Conservation (phyloP, 2,888 invertebrate genomes). For the Diabrotica balteata region DNA sequence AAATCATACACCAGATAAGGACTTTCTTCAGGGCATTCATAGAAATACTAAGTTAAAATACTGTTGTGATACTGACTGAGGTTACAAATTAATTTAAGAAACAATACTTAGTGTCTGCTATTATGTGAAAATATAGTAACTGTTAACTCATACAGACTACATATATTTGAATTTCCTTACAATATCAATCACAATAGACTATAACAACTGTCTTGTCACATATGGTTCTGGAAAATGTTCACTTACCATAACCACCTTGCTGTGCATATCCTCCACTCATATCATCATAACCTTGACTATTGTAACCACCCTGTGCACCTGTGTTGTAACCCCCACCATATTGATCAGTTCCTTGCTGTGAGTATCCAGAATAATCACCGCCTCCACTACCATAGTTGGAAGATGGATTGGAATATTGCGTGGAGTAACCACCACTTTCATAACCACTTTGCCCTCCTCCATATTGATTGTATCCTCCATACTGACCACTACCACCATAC, state of each 20-base stretch:
- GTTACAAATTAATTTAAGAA: too few relatives aligned
- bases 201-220: too few relatives aligned
- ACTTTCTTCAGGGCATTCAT: too few relatives aligned
- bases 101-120: too few relatives aligned
- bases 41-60: too few relatives aligned
- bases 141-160: too few relatives aligned
- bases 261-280: constrained; percentile 45
- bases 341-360: constrained; percentile 32
- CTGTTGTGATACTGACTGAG: too few relatives aligned
- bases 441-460: constrained; percentile 29
- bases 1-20: too few relatives aligned
- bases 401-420: constrained; percentile 31
- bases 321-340: constrained; percentile 39
- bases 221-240: not conserved
- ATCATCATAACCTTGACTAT: constrained; percentile 43
- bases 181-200: too few relatives aligned
- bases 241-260: constrained; percentile 45
- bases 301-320: constrained; percentile 39
- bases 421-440: constrained; percentile 37
- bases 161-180: too few relatives aligned
- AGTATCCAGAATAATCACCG: constrained; percentile 31
- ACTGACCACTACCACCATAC: constrained; percentile 36
- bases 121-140: too few relatives aligned
- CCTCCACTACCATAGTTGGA: constrained; percentile 29
- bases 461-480: constrained; percentile 30